phyloP scores from a whole-genome alignment of 35 echinoderm and acorn worm species.

The Chiridota heheva region DNA sequence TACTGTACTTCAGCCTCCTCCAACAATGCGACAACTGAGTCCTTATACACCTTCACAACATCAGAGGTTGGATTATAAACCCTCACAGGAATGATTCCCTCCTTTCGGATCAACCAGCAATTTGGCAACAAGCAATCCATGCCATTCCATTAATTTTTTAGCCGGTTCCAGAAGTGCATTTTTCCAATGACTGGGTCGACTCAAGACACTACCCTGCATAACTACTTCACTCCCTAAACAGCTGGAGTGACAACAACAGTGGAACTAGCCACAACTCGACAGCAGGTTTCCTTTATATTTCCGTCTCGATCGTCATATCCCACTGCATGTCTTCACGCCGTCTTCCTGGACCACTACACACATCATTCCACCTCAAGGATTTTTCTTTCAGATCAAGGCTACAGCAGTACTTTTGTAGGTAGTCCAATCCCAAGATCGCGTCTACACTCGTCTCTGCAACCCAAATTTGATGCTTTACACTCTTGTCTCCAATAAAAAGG shows the following conservation, averaged over 20 bases:
- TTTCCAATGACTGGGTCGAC: background rate
- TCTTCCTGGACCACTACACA: background rate
- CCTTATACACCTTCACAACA: constrained; percentile 1
- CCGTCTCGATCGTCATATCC: background rate
- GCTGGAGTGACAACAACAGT: constrained; percentile 2
- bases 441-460: no score
- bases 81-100: background rate
- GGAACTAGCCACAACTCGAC: background rate
- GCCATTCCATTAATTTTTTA: background rate
- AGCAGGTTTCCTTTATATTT: no score
- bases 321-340: background rate
- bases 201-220: background rate
- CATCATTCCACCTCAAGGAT: background rate
- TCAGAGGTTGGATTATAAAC: constrained; percentile 12
- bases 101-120: no score
- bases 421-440: no score
- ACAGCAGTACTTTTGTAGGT: background rate
- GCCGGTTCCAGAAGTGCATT: no score
- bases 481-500: no score
- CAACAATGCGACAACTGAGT: background rate
- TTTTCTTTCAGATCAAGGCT: constrained; percentile 2
- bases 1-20: constrained; percentile 1
- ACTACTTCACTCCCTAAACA: background rate
- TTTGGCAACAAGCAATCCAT: constrained; percentile 26
- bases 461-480: no score